Conservation (phyloP, 2,113 vertebrate genomes). For the Corydoras sp. region DNA sequence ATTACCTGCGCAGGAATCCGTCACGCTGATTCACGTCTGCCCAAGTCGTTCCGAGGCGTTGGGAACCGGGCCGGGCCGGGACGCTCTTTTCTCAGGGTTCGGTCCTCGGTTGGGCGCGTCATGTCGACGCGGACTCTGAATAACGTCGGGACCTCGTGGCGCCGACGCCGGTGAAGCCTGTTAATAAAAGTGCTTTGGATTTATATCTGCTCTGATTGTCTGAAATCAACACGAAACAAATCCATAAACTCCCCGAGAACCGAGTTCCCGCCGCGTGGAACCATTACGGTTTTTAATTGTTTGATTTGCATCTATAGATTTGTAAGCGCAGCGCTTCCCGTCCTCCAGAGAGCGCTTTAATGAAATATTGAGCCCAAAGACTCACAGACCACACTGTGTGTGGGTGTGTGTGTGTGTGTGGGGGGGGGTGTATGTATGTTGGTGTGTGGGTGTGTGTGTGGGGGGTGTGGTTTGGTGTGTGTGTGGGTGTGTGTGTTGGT, state of each 20-base stretch:
- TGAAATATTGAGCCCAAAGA: conserved; percentile 54
- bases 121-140: conserved; percentile 6
- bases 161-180: conserved; percentile 11
- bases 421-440: background rate
- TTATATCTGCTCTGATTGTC: conserved; percentile 30
- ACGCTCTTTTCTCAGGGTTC: background rate
- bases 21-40: conserved; percentile 35
- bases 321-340: conserved; percentile 34
- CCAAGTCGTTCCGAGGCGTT: conserved; percentile 39
- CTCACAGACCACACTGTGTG: conserved; percentile 43
- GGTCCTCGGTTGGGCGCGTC: background rate
- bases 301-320: conserved; percentile 56
- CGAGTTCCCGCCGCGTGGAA: conserved; percentile 22
- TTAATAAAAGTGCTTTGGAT: conserved; percentile 24
- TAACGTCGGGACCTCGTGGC: conserved; percentile 21
- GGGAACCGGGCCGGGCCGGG: conserved; percentile 26
- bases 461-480: conserved; percentile 14
- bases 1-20: conserved; percentile 30
- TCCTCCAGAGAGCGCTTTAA: conserved; percentile 45
- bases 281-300: conserved; percentile 49
- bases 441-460: no score
- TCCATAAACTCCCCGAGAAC: conserved; percentile 17
- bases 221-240: conserved; percentile 28
- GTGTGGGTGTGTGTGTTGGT: conserved; percentile 15
- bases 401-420: conserved; percentile 18